These are phyloP conservation scores for Berghia stephanieae DNA, from an alignment of 1,140 invertebrate species.

Conservation along the genomic window DNA sequence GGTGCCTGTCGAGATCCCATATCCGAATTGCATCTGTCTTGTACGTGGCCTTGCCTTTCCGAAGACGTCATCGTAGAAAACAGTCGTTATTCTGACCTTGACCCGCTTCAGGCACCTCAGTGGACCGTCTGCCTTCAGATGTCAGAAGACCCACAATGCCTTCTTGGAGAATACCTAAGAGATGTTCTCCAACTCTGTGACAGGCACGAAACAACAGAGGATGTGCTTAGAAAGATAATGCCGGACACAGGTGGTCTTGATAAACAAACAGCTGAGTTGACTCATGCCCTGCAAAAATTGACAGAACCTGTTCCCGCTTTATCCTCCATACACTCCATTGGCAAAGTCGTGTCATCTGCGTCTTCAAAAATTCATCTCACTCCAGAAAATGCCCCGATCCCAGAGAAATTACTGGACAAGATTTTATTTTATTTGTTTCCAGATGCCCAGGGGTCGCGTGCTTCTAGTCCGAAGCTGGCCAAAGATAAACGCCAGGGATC, in stretches of 20 bases:
- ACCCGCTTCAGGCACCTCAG: constrained; percentile 83
- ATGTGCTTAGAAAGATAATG: constrained; percentile 63
- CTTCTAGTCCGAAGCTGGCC: neutral
- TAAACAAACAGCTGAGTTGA: constrained; percentile 56
- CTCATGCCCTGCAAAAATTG: constrained; percentile 67
- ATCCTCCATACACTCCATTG: constrained; percentile 57
- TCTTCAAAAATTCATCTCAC: constrained; percentile 58
- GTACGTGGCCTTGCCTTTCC: constrained; percentile 86
- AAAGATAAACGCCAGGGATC: constrained; percentile 1
- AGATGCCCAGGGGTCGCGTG: constrained; percentile 72
- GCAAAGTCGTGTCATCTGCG: constrained; percentile 56
- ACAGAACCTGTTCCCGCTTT: constrained; percentile 60
- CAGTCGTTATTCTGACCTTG: constrained; percentile 83
- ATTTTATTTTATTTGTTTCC: constrained; percentile 87
- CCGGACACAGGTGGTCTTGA: constrained; percentile 44
- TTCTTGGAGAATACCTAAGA: constrained; percentile 62
- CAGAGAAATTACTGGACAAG: constrained; percentile 76
- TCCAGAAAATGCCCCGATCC: constrained; percentile 76
- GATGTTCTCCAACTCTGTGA: constrained; percentile 63
- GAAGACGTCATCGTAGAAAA: constrained; percentile 90
- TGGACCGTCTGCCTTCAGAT: constrained; percentile 72
- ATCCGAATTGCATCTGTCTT: constrained; percentile 80
- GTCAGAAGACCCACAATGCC: constrained; percentile 64
- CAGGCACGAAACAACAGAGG: constrained; percentile 63
- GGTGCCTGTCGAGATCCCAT: constrained; percentile 84